phyloP scores from a whole-genome alignment of 1,140 invertebrate species.

The Eupristina koningsbergeri region DNA sequence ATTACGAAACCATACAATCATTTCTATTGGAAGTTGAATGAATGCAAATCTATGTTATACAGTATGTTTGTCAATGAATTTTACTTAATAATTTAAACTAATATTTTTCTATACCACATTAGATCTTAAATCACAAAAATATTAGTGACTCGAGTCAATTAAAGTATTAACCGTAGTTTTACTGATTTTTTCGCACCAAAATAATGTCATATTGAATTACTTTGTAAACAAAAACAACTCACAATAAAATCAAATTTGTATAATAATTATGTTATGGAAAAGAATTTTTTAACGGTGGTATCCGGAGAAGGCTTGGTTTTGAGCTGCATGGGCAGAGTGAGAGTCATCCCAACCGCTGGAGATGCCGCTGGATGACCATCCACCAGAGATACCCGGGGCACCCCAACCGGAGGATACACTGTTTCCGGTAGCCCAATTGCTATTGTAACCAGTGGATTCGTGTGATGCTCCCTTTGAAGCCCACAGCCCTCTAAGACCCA shows the following conservation, averaged over 20 bases:
- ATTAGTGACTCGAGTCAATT: not conserved
- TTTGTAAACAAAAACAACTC: not conserved
- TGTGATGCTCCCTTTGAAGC: slow-evolving; percentile 59
- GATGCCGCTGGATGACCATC: slow-evolving; percentile 64
- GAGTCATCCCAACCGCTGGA: slow-evolving; percentile 63
- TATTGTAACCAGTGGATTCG: slow-evolving; percentile 65
- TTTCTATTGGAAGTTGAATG: not conserved
- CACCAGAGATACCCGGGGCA: slow-evolving; percentile 31
- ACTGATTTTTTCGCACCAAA: not conserved
- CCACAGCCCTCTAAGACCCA: slow-evolving; percentile 74
- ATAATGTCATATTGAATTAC: not conserved
- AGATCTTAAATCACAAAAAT: not conserved
- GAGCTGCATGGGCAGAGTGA: slow-evolving; percentile 51
- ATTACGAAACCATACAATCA: not conserved
- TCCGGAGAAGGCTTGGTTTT: slow-evolving; percentile 63
- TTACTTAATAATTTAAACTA: too few species aligned
- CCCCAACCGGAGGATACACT: not conserved
- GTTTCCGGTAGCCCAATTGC: slow-evolving; percentile 64
- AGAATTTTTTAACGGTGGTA: slow-evolving; percentile 55
- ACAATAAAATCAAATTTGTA: not conserved
- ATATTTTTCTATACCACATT: not conserved
- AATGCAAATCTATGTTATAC: not conserved
- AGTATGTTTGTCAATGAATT: too few species aligned
- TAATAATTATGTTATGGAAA: not conserved
- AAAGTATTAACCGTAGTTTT: not conserved